Evolutionary conservation across 2,113 vertebrate species (phyloP).

Genomic region (Prunella fulvescens): DNA sequence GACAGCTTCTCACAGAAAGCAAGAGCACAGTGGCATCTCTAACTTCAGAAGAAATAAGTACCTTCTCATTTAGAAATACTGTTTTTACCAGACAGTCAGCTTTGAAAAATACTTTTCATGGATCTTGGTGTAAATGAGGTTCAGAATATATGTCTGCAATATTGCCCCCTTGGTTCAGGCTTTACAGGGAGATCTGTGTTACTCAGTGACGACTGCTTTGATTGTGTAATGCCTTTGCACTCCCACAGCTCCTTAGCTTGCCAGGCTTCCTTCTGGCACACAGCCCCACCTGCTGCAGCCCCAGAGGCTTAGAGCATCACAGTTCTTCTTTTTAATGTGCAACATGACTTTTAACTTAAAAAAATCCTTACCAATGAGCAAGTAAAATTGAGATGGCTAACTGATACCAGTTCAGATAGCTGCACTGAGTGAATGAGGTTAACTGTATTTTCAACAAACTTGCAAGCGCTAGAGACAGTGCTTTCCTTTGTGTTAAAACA

Average conservation of each 20-base stretch:
- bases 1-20: not conserved
- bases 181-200: not conserved
- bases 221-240: not conserved
- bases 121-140: not conserved
- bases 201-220: not conserved
- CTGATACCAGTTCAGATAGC: not conserved
- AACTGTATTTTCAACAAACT: not conserved
- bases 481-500: not conserved
- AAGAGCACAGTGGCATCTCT: not conserved
- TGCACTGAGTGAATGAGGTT: not conserved
- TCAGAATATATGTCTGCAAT: not conserved
- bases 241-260: not conserved
- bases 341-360: not conserved
- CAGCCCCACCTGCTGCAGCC: not conserved
- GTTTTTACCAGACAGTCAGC: not conserved
- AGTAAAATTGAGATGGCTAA: not conserved
- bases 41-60: not conserved
- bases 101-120: not conserved
- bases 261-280: not conserved
- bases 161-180: not conserved
- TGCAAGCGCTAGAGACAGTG: not conserved
- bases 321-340: not conserved
- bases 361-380: not conserved
- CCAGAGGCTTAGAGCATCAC: not conserved
- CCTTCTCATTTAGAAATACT: not conserved